Conservation (phyloP, 2,113 vertebrate genomes). For the Pelecanus crispus region DNA sequence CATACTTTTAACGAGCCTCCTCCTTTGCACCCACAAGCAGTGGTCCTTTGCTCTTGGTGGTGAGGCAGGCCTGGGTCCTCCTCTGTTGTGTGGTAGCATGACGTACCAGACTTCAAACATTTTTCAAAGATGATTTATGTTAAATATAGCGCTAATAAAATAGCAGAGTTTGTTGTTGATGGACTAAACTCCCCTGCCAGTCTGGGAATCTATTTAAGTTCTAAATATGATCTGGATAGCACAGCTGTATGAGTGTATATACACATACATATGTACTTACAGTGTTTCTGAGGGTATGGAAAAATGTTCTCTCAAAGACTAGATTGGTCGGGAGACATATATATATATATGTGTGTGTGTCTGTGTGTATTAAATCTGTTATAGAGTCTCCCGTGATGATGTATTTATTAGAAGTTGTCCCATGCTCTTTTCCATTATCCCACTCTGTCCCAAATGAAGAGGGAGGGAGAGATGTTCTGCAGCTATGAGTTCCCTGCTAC, state of each 20-base stretch:
- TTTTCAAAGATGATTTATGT: neutral
- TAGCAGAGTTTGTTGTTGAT: neutral
- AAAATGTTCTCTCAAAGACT: neutral
- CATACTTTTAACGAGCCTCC: neutral
- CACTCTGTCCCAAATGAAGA: neutral
- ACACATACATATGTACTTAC: neutral
- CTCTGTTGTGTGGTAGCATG: rapidly evolving
- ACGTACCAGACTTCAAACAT: neutral
- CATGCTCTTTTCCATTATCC: neutral
- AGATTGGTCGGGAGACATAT: neutral
- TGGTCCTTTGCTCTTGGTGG: neutral
- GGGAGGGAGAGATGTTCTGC: neutral
- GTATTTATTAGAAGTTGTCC: neutral
- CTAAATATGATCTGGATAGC: neutral
- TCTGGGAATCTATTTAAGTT: neutral
- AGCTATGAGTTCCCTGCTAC: neutral
- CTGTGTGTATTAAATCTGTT: neutral
- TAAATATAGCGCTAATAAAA: neutral
- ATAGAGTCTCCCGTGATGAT: neutral
- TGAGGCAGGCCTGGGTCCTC: neutral
- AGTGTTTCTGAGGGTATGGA: neutral
- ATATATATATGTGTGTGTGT: neutral
- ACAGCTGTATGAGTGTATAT: neutral
- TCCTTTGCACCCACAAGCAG: neutral
- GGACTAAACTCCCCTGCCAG: neutral